phyloP scores from a whole-genome alignment of 2,888 invertebrate genomes.

The Leucophenga montana region DNA sequence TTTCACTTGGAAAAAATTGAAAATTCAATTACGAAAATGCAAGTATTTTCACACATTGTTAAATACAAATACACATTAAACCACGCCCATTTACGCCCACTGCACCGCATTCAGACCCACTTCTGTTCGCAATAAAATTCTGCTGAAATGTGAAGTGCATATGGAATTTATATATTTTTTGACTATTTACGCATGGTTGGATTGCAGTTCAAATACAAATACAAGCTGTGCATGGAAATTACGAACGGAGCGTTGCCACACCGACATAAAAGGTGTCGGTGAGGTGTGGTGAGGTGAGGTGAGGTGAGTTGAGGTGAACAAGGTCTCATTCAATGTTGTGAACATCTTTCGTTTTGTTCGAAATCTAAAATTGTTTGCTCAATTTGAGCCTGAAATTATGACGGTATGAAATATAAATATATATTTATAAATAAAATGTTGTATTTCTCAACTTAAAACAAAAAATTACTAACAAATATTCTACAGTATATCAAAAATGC shows the following conservation, averaged over 20 bases:
- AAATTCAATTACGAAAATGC: conserved; percentile 55
- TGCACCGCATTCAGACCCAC: too few relatives aligned
- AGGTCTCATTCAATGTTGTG: too few relatives aligned
- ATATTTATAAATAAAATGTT: too few relatives aligned
- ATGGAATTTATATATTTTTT: conserved; percentile 27
- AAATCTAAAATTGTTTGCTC: too few relatives aligned
- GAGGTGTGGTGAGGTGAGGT: conserved; percentile 13
- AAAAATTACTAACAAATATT: too few relatives aligned
- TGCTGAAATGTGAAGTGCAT: neutral
- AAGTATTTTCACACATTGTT: conserved; percentile 55
- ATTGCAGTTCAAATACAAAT: conserved; percentile 26
- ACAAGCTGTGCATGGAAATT: conserved; percentile 27
- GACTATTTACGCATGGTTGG: conserved; percentile 38
- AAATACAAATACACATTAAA: conserved; percentile 41
- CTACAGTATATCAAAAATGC: too few relatives aligned
- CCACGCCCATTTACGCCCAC: neutral
- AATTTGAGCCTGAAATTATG: too few relatives aligned
- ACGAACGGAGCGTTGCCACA: conserved; percentile 32
- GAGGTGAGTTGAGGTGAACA: conserved; percentile 27
- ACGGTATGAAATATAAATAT: too few relatives aligned
- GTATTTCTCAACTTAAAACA: too few relatives aligned
- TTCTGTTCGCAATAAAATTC: too few relatives aligned
- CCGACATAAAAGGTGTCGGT: neutral
- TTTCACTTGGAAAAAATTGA: conserved; percentile 41
- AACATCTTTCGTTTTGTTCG: too few relatives aligned